Evolutionary conservation across 1,140 invertebrate genomes (phyloP).

Genomic region (Marisa cornuarietis): DNA sequence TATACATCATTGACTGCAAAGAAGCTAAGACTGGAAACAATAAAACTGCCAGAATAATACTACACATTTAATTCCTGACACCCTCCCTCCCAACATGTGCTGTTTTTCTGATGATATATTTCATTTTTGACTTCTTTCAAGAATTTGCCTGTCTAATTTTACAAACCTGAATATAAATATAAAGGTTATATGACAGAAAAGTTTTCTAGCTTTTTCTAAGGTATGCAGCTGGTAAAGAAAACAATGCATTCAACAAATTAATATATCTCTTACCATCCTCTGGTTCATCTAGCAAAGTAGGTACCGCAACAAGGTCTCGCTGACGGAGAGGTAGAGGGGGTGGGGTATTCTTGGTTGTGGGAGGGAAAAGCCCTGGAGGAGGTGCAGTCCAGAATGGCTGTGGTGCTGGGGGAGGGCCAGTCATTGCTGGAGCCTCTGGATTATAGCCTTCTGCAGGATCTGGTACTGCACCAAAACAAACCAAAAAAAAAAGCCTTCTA

Average conservation of each 20-base stretch:
- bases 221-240: background rate
- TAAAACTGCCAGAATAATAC: too few species aligned
- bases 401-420: constrained; percentile 30
- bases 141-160: too few species aligned
- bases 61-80: too few species aligned
- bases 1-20: too few species aligned
- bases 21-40: too few species aligned
- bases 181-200: too few species aligned
- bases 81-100: too few species aligned
- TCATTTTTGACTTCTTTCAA: too few species aligned
- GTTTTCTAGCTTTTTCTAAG: background rate
- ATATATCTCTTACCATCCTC: constrained; percentile 16
- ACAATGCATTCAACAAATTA: background rate
- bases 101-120: too few species aligned
- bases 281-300: constrained; percentile 37
- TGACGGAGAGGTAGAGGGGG: constrained; percentile 55
- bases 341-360: constrained; percentile 46
- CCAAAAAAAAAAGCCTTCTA: too few species aligned
- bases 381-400: constrained; percentile 34
- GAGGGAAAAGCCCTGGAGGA: constrained; percentile 3
- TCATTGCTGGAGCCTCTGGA: constrained; percentile 84
- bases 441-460: constrained; percentile 73
- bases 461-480: too few species aligned
- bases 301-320: constrained; percentile 66
- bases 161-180: too few species aligned